Base-by-base conservation (phyloP, 2,888 invertebrate species). In the Polietes domitor region DNA sequence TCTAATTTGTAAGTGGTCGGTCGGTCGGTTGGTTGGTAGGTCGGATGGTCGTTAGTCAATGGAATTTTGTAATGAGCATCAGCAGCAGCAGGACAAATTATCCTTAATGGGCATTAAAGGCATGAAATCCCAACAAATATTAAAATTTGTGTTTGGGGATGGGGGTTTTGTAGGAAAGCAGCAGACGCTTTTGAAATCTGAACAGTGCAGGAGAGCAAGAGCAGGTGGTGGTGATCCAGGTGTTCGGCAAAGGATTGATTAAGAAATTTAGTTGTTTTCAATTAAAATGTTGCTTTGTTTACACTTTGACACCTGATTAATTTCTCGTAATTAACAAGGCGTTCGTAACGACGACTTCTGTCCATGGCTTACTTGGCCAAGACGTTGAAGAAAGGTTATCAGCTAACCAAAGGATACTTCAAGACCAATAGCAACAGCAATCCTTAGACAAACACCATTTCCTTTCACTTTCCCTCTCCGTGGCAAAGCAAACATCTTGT, bases 211-310 rank as follows among this genome's bases (percentile, higher is more conserved):
- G 32, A 32, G 32, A 37, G 37, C 10, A 12, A 37, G 7, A 37
- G n/a, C n/a, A 9, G 9, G 32, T 32, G 32, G 37, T n/a, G n/a
- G n/a, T n/a, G n/a, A n/a, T n/a, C n/a, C 6, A 37, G 12, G 37
- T 12, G 37, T 7, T 3, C 1, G 10, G 12, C 4, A 37, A 12
- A 9, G 37, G 37, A 37, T 50, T 50, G 19, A 17, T 50, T 50
- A n/a, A n/a, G 17, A 12, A 50, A 50, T 50, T 50, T 50, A 50
- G 50, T n/a, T 50, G 50, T 50, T 50, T 50, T 50, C 50, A n/a
- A 50, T 50, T 50, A 50, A 50, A 50, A n/a, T 2, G 17, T 5
- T 17, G 15, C 50, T 37, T 37, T 17, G 19, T 50, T 50, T 17
- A 50, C 50, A 50, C 10, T 17, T 19, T 50, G 50, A 50, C 50